Evolutionary conservation across 2,888 invertebrate genomes (phyloP).

Genomic region (Diabrotica balteata): DNA sequence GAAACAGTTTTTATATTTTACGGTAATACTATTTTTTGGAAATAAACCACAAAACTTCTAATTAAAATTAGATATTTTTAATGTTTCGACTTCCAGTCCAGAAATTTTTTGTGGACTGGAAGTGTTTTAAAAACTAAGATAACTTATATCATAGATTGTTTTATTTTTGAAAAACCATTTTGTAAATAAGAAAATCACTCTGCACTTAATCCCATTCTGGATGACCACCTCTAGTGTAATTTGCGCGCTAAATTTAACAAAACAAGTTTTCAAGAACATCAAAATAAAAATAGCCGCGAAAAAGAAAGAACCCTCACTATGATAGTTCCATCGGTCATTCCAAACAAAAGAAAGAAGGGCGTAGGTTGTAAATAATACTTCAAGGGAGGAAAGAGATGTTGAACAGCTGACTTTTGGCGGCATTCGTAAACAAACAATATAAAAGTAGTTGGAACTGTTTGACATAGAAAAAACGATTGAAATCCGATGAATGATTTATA

Average conservation of each 20-base stretch:
- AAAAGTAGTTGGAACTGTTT: conserved; percentile 10
- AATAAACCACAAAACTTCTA: too few relatives aligned
- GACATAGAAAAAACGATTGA: not conserved
- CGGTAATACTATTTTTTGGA: too few relatives aligned
- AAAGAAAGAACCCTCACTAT: conserved; percentile 15
- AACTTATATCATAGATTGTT: too few relatives aligned
- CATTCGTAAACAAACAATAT: conserved; percentile 26
- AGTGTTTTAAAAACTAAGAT: too few relatives aligned
- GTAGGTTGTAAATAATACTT: conserved; percentile 25
- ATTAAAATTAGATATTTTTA: too few relatives aligned
- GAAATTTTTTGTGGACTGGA: too few relatives aligned
- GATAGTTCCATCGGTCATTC: conserved; percentile 13
- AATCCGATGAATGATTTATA: conserved; percentile 2
- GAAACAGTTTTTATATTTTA: too few relatives aligned
- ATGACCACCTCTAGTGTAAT: conserved; percentile 21
- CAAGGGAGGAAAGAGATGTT: conserved; percentile 23
- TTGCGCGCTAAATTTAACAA: conserved; percentile 25
- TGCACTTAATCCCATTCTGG: conserved; percentile 13
- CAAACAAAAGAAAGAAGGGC: conserved; percentile 12
- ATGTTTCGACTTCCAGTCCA: too few relatives aligned
- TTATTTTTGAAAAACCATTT: too few relatives aligned
- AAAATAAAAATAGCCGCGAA: conserved; percentile 15
- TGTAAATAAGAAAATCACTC: too few relatives aligned
- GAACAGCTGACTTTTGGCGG: conserved; percentile 25
- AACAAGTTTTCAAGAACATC: conserved; percentile 25